Evolutionary conservation across 2,113 vertebrate genomes (phyloP), one percentile per base, ranked within the genome.

Genomic region (Protomyctophum bolini): DNA sequence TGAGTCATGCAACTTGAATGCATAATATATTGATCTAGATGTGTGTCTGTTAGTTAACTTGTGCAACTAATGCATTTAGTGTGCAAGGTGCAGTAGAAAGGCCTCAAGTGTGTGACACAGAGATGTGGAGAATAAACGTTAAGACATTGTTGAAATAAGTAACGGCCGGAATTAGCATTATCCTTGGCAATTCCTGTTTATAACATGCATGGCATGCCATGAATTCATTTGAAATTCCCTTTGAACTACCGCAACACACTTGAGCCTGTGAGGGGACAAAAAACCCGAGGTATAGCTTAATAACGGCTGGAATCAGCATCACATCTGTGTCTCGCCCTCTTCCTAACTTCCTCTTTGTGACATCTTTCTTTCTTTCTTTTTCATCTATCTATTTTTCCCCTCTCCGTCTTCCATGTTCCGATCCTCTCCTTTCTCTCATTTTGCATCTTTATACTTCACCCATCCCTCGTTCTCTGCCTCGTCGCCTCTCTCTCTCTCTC

Each of bases 381-480:
- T 75, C 79, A 73, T 77, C 73, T 68, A 75, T 72, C 10, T 73
- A 83, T 71, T 1, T n/a, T 8, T 56, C 54, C 14, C 58, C 69
- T 49, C 56, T 65, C 69, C 73, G 50, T 66, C 55, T 74, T 80
- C 62, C 8, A 10, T 5, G 7, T n/a, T 46, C 2, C 8, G 7
- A 2, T 79, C 73, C 70, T 62, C 14, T 9, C 28, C 29, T 81
- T 66, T 50, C 49, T 52, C 63, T 65, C 4, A 2, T 10, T 52
- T 12, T 66, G n/a, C 10, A 10, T 62, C n/a, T 41, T 3, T 6
- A 41, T 41, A 41, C 33, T 62, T 6, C 28, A 7, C 33, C 41
- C 10, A 41, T 21, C 50, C n/a, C 12, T 74, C 68, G 56, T 67
- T 74, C 73, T 82, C 2, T 58, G 33, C 12, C 51, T 46, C 52